phyloP scores from a whole-genome alignment of 2,113 vertebrate species.

The Recurvirostra avosetta region DNA sequence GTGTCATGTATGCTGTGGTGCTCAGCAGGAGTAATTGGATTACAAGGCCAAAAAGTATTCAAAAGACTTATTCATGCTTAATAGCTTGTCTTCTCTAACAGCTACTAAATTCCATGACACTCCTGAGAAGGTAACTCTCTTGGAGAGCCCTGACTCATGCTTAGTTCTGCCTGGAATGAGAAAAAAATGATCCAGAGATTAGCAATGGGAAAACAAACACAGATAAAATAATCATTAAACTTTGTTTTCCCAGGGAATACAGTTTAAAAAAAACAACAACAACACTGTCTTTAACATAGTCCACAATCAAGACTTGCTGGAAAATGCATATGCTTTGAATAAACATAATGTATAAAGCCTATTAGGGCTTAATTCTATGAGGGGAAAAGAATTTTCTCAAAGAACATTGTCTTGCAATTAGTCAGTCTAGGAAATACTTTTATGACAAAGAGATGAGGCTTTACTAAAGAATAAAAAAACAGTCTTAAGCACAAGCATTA shows the following conservation, averaged over 20 bases:
- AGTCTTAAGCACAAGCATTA: background rate
- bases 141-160: background rate
- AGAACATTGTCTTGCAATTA: background rate
- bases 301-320: accelerated
- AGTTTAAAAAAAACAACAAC: background rate
- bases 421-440: background rate
- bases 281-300: background rate
- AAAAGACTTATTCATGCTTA: background rate
- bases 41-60: background rate
- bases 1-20: background rate
- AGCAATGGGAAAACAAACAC: background rate
- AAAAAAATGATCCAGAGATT: background rate
- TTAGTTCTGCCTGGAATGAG: background rate
- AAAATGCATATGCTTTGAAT: background rate
- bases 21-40: background rate
- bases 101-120: background rate
- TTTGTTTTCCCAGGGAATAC: background rate
- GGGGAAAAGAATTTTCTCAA: background rate
- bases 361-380: background rate
- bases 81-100: background rate
- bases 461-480: background rate
- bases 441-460: background rate
- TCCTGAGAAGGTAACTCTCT: background rate
- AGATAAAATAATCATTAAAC: background rate
- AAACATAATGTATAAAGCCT: background rate